These are phyloP conservation scores for Pteruthius melanotis DNA, from an alignment of 2,113 vertebrate species.

Conservation along the genomic window DNA sequence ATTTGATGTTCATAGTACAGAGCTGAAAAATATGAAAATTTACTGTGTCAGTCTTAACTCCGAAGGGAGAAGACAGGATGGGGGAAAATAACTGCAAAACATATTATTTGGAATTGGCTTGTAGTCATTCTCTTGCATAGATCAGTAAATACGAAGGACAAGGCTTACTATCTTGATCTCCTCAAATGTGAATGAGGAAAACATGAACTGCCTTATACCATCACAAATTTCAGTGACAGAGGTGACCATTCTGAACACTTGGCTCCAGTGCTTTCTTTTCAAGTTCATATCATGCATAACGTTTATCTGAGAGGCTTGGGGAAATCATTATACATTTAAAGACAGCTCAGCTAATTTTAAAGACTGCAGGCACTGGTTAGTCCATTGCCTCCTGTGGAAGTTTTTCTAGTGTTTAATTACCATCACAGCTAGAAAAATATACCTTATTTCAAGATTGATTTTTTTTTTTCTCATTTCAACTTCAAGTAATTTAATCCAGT, in stretches of 20 bases:
- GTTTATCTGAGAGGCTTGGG: not conserved
- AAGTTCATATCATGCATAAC: accelerated
- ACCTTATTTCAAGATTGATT: not conserved
- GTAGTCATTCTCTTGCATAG: not conserved
- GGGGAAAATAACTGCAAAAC: not conserved
- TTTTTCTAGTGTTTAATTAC: not conserved
- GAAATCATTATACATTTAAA: not conserved
- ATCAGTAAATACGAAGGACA: not conserved
- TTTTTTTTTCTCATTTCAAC: not conserved
- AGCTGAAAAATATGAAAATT: not conserved
- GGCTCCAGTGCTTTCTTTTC: not conserved
- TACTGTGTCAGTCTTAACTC: not conserved
- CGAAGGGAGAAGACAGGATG: not conserved
- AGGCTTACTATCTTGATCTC: not conserved
- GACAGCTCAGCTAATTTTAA: not conserved
- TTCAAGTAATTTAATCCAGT: not conserved
- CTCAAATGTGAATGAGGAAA: not conserved
- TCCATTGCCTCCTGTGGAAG: not conserved
- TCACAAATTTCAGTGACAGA: not conserved
- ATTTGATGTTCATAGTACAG: not conserved
- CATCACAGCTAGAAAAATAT: not conserved
- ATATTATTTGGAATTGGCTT: not conserved
- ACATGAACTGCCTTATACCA: not conserved
- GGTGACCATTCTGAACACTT: not conserved
- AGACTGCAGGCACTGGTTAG: not conserved